phyloP scores from a whole-genome alignment of 2,888 invertebrate species.

The Eustalomyia histrio region DNA sequence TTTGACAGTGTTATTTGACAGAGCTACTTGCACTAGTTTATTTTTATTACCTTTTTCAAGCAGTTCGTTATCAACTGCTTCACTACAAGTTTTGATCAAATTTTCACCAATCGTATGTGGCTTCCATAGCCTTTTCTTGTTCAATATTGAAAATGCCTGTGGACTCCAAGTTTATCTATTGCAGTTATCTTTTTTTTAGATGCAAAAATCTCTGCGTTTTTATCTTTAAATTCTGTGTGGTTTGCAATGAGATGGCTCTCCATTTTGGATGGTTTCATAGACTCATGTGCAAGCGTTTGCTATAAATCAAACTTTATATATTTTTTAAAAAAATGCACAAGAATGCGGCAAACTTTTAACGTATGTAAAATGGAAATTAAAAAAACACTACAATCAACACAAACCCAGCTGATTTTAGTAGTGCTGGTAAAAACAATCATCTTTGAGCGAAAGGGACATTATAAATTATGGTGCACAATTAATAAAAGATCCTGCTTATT shows the following conservation, averaged over 20 bases:
- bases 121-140: slow-evolving; percentile 6
- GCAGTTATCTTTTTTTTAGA: neutral
- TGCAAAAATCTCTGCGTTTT: neutral
- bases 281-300: neutral
- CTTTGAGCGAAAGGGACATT: too few relatives aligned
- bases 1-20: neutral
- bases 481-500: too few relatives aligned
- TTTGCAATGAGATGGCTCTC: neutral
- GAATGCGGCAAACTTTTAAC: too few relatives aligned
- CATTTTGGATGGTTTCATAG: slow-evolving; percentile 4
- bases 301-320: neutral
- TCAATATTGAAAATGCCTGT: neutral
- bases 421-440: too few relatives aligned
- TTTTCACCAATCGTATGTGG: slow-evolving; percentile 2
- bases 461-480: too few relatives aligned
- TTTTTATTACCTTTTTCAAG: neutral
- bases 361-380: too few relatives aligned
- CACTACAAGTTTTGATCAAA: neutral
- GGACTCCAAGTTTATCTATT: neutral
- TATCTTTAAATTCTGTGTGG: neutral
- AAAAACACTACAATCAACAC: too few relatives aligned
- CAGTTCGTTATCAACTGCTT: neutral
- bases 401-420: too few relatives aligned
- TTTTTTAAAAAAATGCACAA: too few relatives aligned
- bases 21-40: neutral